Evolutionary conservation across 2,113 vertebrate genomes (phyloP), one percentile per base, ranked within the genome.

Genomic region (Grallaria varia): DNA sequence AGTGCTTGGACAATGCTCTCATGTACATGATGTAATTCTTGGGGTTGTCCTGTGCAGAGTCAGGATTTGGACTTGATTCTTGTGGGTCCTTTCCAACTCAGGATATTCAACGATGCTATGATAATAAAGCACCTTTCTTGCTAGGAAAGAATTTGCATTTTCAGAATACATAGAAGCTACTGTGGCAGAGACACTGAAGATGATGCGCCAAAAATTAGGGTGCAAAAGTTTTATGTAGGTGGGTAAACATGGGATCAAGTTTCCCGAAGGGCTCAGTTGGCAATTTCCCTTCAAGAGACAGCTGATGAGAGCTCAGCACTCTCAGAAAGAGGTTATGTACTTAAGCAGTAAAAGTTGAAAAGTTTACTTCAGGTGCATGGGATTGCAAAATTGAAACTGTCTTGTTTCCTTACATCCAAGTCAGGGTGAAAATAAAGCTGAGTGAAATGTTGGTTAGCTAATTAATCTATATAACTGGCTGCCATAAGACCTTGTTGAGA

Each of bases 1-100:
- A 15, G 14, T 0, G 0, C 23, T 59, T 45, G 69, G 24, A 60
- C 33, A 53, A 14, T 0, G 0, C 13, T 53, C 13, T 53, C 64
- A 77, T 72, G 40, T 22, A 56, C 28, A 52, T 31, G 31, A 27
- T 28, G 31, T 42, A 35, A 56, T 50, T 47, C 55, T 12, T 49
- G 31, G 22, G 47, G 15, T 24, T 33, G 49, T 56, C 40, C 56
- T 77, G 35, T 42, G 42, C 42, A 71, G 31, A 8, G 40, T 31
- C 40, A 71, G 40, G 20, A 33, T 21, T 24, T 66, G 64, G 14
- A 56, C 31, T 42, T 10, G 4, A 11, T 49, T 10, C 50, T 77
- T 44, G 35, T 77, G 56, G 12, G 31, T 63, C 31, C 25, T 42
- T 56, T 71, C 35, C 40, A 42, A 37, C 21, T 49, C 40, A 49